phyloP scores from a whole-genome alignment of 2,113 vertebrate genomes.

The Centropus bengalensis region DNA sequence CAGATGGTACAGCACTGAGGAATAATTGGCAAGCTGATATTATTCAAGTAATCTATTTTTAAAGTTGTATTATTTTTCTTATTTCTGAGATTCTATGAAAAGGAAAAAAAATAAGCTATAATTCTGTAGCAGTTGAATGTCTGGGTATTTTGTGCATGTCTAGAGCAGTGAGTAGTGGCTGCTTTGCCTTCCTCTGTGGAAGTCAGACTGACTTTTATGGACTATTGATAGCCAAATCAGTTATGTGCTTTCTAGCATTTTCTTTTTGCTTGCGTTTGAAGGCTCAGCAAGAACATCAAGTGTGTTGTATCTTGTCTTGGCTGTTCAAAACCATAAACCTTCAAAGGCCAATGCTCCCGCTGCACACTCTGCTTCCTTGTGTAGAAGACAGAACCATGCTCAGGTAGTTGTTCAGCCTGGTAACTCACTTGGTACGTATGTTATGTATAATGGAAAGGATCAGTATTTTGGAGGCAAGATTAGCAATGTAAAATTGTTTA shows the following conservation, averaged over 20 bases:
- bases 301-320: background rate
- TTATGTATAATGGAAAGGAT: background rate
- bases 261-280: background rate
- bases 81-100: background rate
- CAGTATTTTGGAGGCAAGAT: background rate
- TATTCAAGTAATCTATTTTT: background rate
- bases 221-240: background rate
- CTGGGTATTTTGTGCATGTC: background rate
- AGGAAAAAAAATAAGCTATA: background rate
- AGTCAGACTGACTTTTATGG: background rate
- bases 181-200: background rate
- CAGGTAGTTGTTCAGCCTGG: background rate
- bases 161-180: background rate
- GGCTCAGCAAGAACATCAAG: background rate
- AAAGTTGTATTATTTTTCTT: background rate
- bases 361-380: background rate
- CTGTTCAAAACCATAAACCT: background rate
- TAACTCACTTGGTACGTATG: background rate
- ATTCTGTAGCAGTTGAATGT: background rate
- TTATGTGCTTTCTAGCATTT: background rate
- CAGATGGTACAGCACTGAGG: background rate
- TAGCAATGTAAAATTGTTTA: background rate
- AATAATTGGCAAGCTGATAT: background rate
- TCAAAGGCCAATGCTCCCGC: background rate
- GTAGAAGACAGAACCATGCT: background rate